A percentile compares a stretch with the other conserved stretches of the same genome.
Conservation (phyloP, 2,797 vertebrate genomes). For the Cephalopachus bancanus region DNA sequence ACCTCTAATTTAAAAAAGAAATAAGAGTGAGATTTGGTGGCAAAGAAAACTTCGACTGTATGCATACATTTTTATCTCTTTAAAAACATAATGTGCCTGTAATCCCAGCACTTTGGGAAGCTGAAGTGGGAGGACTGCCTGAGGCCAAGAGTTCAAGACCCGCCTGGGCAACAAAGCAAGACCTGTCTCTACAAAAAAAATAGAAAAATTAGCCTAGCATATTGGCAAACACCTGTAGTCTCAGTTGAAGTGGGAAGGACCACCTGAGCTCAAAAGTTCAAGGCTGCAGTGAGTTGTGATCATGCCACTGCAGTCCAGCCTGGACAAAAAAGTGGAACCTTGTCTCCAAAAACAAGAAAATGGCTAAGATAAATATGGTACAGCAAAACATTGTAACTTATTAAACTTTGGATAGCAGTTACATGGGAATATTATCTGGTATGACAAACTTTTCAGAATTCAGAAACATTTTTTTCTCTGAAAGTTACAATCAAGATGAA, state of each 20-base stretch:
- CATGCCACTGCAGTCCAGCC: too few relatives aligned
- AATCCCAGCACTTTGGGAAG: too few relatives aligned
- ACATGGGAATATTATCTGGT: background rate
- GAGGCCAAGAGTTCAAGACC: too few relatives aligned
- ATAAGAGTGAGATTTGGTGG: background rate
- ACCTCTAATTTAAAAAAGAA: background rate
- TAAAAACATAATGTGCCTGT: background rate
- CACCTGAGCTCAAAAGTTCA: too few relatives aligned
- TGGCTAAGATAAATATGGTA: background rate
- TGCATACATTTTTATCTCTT: background rate
- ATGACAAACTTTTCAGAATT: background rate
- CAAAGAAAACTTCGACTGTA: background rate
- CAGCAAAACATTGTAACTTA: background rate
- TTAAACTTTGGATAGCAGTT: background rate
- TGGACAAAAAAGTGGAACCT: too few relatives aligned
- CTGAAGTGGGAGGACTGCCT: too few relatives aligned
- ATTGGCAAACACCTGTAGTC: too few relatives aligned
- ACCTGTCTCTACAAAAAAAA: too few relatives aligned
- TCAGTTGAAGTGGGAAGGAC: too few relatives aligned
- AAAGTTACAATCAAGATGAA: slow-evolving; percentile 42
- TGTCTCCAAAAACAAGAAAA: background rate
- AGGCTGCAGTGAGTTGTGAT: too few relatives aligned
- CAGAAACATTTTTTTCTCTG: background rate
- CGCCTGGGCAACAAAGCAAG: too few relatives aligned
- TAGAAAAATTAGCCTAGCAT: too few relatives aligned